A percentile compares a stretch with the other conserved stretches of the same genome.
Conservation (phyloP, 2,113 vertebrate species). For the Pionites leucogaster region DNA sequence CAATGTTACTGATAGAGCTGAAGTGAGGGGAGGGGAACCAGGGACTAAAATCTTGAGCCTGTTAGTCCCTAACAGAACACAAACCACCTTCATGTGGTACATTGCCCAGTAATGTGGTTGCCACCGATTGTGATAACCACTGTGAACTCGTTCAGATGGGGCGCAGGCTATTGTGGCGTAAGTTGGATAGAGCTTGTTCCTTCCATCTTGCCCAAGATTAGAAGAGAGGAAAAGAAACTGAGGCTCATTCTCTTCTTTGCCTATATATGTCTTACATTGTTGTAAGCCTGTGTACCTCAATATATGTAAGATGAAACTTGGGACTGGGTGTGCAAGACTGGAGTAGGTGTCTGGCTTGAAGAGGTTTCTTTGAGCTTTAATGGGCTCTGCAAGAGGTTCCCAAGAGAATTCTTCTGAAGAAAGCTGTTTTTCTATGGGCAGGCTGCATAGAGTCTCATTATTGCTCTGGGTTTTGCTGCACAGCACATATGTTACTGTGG, state of each 20-base stretch:
- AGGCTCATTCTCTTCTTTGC: neutral
- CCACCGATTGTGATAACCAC: neutral
- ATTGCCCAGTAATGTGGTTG: neutral
- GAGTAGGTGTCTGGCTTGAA: neutral
- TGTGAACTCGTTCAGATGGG: neutral
- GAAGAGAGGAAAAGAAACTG: neutral
- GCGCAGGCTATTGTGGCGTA: neutral
- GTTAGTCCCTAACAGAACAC: neutral
- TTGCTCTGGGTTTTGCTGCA: slow-evolving; percentile 48
- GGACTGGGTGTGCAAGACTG: neutral
- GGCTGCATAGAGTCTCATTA: neutral
- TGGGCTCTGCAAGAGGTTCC: neutral
- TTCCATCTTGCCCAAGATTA: neutral
- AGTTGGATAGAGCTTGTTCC: neutral
- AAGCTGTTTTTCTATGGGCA: neutral
- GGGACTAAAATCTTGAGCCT: neutral
- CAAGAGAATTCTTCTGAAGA: slow-evolving; percentile 1
- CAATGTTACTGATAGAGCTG: neutral
- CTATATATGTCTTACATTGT: neutral
- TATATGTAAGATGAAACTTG: neutral
- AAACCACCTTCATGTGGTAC: neutral
- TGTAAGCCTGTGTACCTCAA: neutral
- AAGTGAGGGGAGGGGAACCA: neutral
- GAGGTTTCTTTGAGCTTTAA: slow-evolving; percentile 38
- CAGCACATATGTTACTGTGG: slow-evolving; percentile 25